phyloP scores from a whole-genome alignment of 1,140 invertebrate species.

The Drosophila serrata region DNA sequence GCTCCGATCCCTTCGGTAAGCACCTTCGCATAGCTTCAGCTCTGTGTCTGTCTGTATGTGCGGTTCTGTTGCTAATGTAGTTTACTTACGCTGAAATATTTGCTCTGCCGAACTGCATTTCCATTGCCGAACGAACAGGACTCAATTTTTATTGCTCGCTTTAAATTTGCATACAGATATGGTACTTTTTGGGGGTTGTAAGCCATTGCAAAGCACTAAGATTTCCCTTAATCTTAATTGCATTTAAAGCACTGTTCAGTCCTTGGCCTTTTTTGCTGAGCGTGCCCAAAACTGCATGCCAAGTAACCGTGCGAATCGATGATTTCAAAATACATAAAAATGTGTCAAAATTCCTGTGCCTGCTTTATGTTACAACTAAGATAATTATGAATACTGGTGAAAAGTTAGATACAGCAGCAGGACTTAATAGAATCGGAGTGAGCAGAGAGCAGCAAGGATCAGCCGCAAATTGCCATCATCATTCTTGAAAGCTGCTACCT shows the following conservation, averaged over 20 bases:
- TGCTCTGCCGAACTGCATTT: conserved; percentile 66
- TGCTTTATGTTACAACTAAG: conserved; percentile 58
- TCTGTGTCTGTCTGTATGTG: neutral
- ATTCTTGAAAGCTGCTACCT: conserved; percentile 71
- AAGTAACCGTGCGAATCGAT: neutral
- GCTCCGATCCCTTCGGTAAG: conserved; percentile 8
- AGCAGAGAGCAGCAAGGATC: conserved; percentile 45
- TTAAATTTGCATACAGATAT: conserved; percentile 35
- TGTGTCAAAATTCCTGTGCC: conserved; percentile 8
- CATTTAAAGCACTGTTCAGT: conserved; percentile 2
- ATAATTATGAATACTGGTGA: conserved; percentile 58
- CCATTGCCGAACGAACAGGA: conserved; percentile 36
- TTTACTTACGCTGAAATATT: conserved; percentile 78
- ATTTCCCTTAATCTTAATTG: neutral
- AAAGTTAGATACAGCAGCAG: neutral
- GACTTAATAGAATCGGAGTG: neutral
- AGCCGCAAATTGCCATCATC: conserved; percentile 81
- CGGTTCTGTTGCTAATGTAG: conserved; percentile 68
- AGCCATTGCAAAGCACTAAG: neutral
- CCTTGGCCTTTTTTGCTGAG: conserved; percentile 5
- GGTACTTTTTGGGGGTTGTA: conserved; percentile 1
- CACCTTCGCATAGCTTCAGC: neutral
- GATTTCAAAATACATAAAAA: neutral
- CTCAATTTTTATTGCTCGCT: conserved; percentile 49
- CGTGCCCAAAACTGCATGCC: conserved; percentile 38